A percentile compares a stretch with the other conserved stretches of the same genome.
Conservation (phyloP, 2,113 vertebrate species). For the Carlito syrichta region DNA sequence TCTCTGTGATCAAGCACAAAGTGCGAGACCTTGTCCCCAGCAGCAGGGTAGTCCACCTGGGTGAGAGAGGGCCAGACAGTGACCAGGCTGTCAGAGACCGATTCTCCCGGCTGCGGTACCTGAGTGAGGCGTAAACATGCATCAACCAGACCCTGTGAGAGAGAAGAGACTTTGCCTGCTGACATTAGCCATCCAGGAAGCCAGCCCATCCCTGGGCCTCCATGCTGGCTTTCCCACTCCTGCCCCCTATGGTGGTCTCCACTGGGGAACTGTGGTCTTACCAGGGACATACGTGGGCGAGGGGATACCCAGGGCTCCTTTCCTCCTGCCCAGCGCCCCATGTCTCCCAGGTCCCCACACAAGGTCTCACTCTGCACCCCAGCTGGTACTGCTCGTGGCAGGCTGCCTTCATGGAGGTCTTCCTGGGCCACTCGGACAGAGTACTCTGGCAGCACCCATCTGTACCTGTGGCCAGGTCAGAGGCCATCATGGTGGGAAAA, state of each 20-base stretch:
- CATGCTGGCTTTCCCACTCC: background rate
- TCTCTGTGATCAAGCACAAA: conserved; percentile 90
- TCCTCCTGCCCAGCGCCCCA: background rate
- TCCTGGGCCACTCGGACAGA: background rate
- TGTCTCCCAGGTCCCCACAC: background rate
- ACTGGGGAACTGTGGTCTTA: background rate
- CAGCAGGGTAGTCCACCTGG: conserved; percentile 83
- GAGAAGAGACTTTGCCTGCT: background rate
- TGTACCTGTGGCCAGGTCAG: background rate
- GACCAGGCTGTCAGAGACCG: conserved; percentile 85
- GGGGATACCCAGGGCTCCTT: background rate
- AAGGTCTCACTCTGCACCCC: background rate
- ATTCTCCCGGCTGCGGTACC: conserved; percentile 90
- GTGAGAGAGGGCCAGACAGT: conserved; percentile 32
- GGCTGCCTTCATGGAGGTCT: background rate
- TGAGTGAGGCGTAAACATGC: conserved; percentile 67
- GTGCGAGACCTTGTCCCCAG: conserved; percentile 84
- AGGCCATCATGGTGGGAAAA: background rate
- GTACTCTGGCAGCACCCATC: background rate
- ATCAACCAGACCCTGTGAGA: fast-evolving
- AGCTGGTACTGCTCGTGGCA: background rate
- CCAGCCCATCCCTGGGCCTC: background rate
- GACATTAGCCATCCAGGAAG: fast-evolving
- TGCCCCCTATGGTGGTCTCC: background rate
- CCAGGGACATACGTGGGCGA: background rate